A percentile compares a stretch with the other conserved stretches of the same genome.
These are phyloP conservation scores for Camponotus vicinus DNA, from an alignment of 1,140 invertebrate species.

Conservation along the genomic window DNA sequence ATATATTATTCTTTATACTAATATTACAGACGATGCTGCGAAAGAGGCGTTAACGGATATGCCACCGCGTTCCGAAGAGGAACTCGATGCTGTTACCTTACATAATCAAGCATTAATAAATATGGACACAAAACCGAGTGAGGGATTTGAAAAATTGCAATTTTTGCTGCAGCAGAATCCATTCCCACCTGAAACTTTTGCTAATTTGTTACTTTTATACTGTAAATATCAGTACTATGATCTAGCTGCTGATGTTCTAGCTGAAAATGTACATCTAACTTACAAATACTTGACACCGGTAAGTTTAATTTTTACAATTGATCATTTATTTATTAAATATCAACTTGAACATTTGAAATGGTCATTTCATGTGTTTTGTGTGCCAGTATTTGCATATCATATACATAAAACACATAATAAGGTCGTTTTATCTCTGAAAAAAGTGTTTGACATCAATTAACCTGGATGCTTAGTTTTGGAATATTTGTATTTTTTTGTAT, in stretches of 20 bases:
- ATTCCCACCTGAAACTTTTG: conserved; percentile 99
- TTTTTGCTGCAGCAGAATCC: conserved; percentile 98
- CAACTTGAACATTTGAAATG: background rate
- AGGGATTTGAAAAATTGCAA: conserved; percentile 98
- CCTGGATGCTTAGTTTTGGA: conserved; percentile 76
- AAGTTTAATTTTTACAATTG: conserved; percentile 76
- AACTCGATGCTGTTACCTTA: conserved; percentile 98
- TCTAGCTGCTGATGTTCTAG: conserved; percentile 98
- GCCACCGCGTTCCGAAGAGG: conserved; percentile 98
- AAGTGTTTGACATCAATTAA: conserved; percentile 49
- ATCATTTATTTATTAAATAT: conserved; percentile 15
- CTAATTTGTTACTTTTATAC: conserved; percentile 97
- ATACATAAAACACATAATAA: background rate
- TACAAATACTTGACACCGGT: conserved; percentile 98
- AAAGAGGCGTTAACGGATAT: conserved; percentile 98
- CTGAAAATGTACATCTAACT: conserved; percentile 98
- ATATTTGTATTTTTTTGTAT: conserved; percentile 80
- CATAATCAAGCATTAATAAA: conserved; percentile 99
- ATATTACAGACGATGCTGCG: conserved; percentile 92
- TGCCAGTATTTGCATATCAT: conserved; percentile 16
- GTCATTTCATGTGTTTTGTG: conserved; percentile 3
- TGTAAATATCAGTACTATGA: conserved; percentile 99
- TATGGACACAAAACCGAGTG: conserved; percentile 95
- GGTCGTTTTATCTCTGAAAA: background rate
- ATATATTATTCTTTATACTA: background rate